A percentile compares a stretch with the other conserved stretches of the same genome.
phyloP scores from a whole-genome alignment of 2,888 invertebrate genomes.

The Antheraea assamensis region DNA sequence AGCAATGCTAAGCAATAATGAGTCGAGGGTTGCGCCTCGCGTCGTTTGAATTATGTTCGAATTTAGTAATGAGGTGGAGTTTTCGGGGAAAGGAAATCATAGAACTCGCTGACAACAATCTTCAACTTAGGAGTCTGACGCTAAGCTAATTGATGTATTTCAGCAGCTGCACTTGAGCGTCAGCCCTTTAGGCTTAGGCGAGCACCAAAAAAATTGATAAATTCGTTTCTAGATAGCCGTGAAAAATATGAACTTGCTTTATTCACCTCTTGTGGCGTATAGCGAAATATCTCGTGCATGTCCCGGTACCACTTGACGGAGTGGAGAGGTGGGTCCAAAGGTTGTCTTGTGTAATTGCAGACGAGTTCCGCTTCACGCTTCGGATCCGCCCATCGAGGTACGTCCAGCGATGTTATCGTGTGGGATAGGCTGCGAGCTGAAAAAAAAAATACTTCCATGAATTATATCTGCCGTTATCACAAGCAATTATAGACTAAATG shows the following conservation, averaged over 20 bases:
- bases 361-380: slow-evolving; percentile 62
- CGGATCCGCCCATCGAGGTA: slow-evolving; percentile 71
- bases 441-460: slow-evolving; percentile 22
- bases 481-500: no score
- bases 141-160: no score
- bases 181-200: neutral
- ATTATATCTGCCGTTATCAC: neutral
- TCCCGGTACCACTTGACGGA: slow-evolving; percentile 90
- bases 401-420: slow-evolving; percentile 67
- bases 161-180: no score
- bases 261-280: slow-evolving; percentile 70
- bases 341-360: slow-evolving; percentile 62
- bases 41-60: neutral
- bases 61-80: neutral
- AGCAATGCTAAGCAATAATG: no score
- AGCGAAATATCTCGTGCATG: slow-evolving; percentile 75
- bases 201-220: neutral
- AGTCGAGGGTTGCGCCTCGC: no score
- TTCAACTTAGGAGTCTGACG: neutral
- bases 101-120: neutral
- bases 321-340: slow-evolving; percentile 83
- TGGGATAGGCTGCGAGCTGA: slow-evolving; percentile 68
- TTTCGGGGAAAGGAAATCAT: neutral
- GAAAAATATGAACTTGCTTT: neutral
- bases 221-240: no score